phyloP scores from a whole-genome alignment of 2,888 invertebrate genomes.

The Eutolmus rufibarbis region DNA sequence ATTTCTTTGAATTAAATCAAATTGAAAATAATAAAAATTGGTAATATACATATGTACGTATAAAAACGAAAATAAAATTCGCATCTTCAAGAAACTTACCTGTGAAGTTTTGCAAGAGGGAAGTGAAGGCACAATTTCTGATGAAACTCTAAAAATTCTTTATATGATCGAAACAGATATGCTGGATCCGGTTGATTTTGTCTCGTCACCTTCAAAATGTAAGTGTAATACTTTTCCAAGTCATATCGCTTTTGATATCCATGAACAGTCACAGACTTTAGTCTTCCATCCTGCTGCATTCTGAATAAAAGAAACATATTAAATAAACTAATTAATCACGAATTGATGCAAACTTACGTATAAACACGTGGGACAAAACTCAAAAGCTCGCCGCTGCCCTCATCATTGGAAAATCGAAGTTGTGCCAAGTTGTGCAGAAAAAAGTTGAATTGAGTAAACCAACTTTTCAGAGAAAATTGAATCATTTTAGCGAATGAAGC shows the following conservation, averaged over 20 bases:
- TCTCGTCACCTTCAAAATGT: constrained; percentile 82
- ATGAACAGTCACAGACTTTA: constrained; percentile 83
- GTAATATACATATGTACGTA: no score
- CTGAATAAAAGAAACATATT: constrained; percentile 62
- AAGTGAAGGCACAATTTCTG: constrained; percentile 92
- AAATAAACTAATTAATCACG: constrained; percentile 29
- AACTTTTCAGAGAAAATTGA: constrained; percentile 89
- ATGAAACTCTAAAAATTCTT: constrained; percentile 96
- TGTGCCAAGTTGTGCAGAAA: constrained; percentile 97
- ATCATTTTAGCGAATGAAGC: constrained; percentile 96
- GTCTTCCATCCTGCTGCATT: constrained; percentile 87
- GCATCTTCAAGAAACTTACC: constrained; percentile 67
- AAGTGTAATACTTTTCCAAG: constrained; percentile 97
- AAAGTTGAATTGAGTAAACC: constrained; percentile 97
- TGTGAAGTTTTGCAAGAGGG: constrained; percentile 88
- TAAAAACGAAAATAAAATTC: neutral
- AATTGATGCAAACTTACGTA: constrained; percentile 72
- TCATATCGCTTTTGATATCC: constrained; percentile 95
- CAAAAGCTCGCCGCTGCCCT: constrained; percentile 79
- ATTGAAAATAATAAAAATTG: no score
- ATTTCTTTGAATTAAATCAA: no score
- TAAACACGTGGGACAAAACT: constrained; percentile 95
- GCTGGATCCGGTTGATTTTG: constrained; percentile 86
- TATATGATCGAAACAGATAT: constrained; percentile 91
- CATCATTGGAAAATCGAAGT: constrained; percentile 88